Percentiles rank a stretch among this genome's conserved stretches.
Conservation (phyloP, 2,113 vertebrate species). For the Psettodes erumei region DNA sequence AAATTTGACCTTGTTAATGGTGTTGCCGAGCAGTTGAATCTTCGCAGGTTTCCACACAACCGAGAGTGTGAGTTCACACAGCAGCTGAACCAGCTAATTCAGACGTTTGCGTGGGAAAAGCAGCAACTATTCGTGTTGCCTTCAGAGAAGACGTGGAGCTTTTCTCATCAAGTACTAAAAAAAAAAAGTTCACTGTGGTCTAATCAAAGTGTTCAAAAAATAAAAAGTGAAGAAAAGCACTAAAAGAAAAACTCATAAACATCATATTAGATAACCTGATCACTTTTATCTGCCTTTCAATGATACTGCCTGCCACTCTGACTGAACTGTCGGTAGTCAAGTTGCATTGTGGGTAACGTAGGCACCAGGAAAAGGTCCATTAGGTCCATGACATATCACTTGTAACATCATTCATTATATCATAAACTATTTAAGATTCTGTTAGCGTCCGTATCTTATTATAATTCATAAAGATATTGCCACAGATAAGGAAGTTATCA, state of each 20-base stretch:
- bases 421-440: too few species aligned
- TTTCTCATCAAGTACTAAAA: not conserved
- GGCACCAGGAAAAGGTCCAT: too few species aligned
- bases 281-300: too few species aligned
- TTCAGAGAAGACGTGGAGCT: not conserved
- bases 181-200: too few species aligned
- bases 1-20: constrained; percentile 50
- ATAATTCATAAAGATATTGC: too few species aligned
- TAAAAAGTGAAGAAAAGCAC: too few species aligned
- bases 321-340: not conserved
- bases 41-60: constrained; percentile 61
- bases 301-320: not conserved
- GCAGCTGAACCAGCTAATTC: constrained; percentile 5
- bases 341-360: not conserved
- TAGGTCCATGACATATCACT: too few species aligned
- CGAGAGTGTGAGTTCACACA: constrained; percentile 47
- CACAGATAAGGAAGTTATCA: not conserved
- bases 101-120: constrained; percentile 16
- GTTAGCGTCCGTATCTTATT: too few species aligned
- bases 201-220: too few species aligned
- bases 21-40: constrained; percentile 49
- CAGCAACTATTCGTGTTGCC: not conserved
- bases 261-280: too few species aligned
- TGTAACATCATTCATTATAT: too few species aligned
- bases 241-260: too few species aligned